Evolutionary conservation across 2,113 vertebrate species (phyloP).

Genomic region (Rattus rattus): DNA sequence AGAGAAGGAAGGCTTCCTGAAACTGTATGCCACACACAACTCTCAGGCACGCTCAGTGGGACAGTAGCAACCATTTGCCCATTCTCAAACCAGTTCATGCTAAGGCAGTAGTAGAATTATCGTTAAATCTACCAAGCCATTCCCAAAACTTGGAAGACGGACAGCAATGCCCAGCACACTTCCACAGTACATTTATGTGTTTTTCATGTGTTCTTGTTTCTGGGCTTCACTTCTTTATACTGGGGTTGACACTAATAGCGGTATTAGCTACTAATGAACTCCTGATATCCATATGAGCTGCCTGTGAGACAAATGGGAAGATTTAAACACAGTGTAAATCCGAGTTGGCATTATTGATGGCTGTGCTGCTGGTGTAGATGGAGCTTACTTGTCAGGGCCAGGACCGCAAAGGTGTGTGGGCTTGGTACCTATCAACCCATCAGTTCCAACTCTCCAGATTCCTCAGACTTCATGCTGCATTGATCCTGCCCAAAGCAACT

Average conservation of each 20-base stretch:
- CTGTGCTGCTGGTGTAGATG: neutral
- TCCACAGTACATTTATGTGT: neutral
- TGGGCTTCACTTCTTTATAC: neutral
- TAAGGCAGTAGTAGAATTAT: neutral
- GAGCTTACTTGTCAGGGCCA: neutral
- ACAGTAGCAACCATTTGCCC: neutral
- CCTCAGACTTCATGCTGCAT: neutral
- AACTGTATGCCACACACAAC: rapidly evolving
- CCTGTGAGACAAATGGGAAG: neutral
- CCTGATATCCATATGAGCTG: neutral
- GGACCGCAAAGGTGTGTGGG: neutral
- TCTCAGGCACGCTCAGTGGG: neutral
- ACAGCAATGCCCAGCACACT: neutral
- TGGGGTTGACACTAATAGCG: neutral
- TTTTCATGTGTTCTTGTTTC: neutral
- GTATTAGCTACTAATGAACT: neutral
- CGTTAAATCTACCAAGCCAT: neutral
- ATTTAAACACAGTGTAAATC: neutral
- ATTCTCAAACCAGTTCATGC: neutral
- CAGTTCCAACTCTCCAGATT: neutral
- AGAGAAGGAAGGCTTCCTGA: neutral
- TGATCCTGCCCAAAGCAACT: neutral
- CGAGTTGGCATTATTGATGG: neutral
- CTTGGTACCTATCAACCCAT: neutral
- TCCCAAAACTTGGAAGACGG: neutral